A percentile compares a stretch with the other conserved stretches of the same genome.
phyloP scores from a whole-genome alignment of 2,888 invertebrate genomes.

The Drosophila anceps region DNA sequence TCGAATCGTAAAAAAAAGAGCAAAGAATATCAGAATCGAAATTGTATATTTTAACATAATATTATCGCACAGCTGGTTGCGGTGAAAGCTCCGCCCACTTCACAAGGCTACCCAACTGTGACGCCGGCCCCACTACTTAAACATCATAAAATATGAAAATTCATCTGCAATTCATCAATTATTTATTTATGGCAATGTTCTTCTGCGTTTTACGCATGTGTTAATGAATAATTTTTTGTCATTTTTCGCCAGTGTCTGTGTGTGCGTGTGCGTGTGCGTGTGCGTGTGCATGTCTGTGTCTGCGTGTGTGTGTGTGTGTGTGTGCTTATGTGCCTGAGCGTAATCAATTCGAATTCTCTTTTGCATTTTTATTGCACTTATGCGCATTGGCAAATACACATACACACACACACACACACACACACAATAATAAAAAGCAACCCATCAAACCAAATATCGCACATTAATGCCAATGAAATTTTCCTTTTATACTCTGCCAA shows the following conservation, averaged over 20 bases:
- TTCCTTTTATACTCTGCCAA: conserved; percentile 27
- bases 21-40: conserved; percentile 61
- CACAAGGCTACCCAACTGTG: neutral
- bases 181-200: conserved; percentile 83
- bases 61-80: conserved; percentile 68
- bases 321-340: conserved; percentile 18
- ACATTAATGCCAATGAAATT: conserved; percentile 60
- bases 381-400: conserved; percentile 38
- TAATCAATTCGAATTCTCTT: conserved; percentile 72
- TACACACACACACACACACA: conserved; percentile 20
- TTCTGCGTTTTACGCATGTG: conserved; percentile 75
- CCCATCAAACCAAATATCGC: conserved; percentile 52
- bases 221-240: conserved; percentile 79
- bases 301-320: conserved; percentile 13
- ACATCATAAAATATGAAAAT: conserved; percentile 83
- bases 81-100: conserved; percentile 13
- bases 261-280: conserved; percentile 11
- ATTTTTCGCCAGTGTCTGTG: conserved; percentile 39
- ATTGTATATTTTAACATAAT: conserved; percentile 81
- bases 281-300: conserved; percentile 12
- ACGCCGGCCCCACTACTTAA: conserved; percentile 63
- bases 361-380: conserved; percentile 75
- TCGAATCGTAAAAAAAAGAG: conserved; percentile 63
- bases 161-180: conserved; percentile 85
- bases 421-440: conserved; percentile 28